Evolutionary conservation across 2,888 invertebrate genomes (phyloP).

Genomic region (Diachrysia chrysitis): DNA sequence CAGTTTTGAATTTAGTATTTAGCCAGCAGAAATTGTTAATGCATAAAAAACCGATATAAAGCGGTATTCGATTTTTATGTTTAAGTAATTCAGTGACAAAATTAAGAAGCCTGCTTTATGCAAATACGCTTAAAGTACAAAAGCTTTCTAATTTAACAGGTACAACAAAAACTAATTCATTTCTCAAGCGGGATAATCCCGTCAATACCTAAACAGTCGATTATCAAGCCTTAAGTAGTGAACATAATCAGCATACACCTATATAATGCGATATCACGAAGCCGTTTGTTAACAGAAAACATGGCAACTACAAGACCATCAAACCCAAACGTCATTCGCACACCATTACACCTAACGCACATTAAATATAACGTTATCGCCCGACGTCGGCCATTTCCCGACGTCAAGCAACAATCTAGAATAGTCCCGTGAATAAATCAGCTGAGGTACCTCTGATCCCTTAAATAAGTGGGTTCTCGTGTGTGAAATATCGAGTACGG

Average conservation of each 20-base stretch:
- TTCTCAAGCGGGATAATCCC: background rate
- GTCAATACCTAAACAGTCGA: slow-evolving; percentile 3
- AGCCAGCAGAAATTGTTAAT: no score
- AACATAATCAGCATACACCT: background rate
- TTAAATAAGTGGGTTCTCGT: slow-evolving; percentile 86
- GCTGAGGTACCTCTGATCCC: slow-evolving; percentile 83
- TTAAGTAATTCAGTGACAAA: no score
- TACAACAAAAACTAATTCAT: background rate
- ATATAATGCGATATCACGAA: slow-evolving; percentile 8
- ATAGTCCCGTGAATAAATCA: slow-evolving; percentile 83
- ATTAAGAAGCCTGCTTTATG: no score
- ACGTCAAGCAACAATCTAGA: slow-evolving; percentile 67
- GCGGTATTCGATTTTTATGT: no score
- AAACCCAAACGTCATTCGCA: slow-evolving; percentile 57
- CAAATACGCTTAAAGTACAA: no score
- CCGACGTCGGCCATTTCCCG: slow-evolving; percentile 57
- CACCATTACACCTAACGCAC: slow-evolving; percentile 57
- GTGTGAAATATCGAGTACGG: slow-evolving; percentile 83
- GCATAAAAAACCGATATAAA: no score
- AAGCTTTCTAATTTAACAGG: no score
- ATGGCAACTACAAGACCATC: slow-evolving; percentile 39
- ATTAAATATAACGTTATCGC: slow-evolving; percentile 56
- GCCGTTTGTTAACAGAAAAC: slow-evolving; percentile 24
- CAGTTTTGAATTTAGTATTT: no score
- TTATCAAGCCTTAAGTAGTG: background rate